Base-by-base conservation (phyloP, 2,113 vertebrate species). In the Melanocharis versteri region DNA sequence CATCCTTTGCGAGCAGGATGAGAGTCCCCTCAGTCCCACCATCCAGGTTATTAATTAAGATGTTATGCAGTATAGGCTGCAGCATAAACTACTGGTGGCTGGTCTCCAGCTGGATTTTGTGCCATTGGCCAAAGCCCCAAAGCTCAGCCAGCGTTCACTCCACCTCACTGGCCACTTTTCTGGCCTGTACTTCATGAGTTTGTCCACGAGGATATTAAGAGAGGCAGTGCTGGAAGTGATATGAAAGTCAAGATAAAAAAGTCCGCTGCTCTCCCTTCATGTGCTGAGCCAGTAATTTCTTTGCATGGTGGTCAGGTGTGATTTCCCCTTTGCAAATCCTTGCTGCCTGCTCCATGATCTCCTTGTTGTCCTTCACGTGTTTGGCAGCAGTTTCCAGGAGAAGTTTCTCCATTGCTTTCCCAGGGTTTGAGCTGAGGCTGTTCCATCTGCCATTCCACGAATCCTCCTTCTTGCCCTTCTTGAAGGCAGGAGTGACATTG, bases 211-310 rank as follows among this genome's bases (percentile, higher is more conserved):
- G 47, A 27, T 66, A 15, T 48, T 17, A 45, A 4, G 3, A 33
- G 14, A 77, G 12, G 15, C 7, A 57, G 22, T 18, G 3, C 17
- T 80, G 20, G n/a, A 77, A 48, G 8, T 19, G 27, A 53, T 77
- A 15, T 35, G 31, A 35, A 83, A 89, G 9, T 50, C 15, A 42
- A 58, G 22, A n/a, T 13, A 61, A 72, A 64, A 18, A 86, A 20
- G 45, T 45, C 10, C 0, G 0, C 15, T 76, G 21, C 7, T 48
- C 22, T 78, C 20, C 4, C 10, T 47, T 60, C 15, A 13, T 10
- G 23, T 16, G 26, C 15, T 57, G 33, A 65, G 24, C 3, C 54
- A 73, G 26, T 37, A 15, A 81, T 53, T 85, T 53, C 22, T 72
- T 48, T 13, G 1, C 9, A 13, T 26, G 6, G 44, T 76, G 24